phyloP scores from a whole-genome alignment of 2,888 invertebrate species.

The Athetis lepigone region DNA sequence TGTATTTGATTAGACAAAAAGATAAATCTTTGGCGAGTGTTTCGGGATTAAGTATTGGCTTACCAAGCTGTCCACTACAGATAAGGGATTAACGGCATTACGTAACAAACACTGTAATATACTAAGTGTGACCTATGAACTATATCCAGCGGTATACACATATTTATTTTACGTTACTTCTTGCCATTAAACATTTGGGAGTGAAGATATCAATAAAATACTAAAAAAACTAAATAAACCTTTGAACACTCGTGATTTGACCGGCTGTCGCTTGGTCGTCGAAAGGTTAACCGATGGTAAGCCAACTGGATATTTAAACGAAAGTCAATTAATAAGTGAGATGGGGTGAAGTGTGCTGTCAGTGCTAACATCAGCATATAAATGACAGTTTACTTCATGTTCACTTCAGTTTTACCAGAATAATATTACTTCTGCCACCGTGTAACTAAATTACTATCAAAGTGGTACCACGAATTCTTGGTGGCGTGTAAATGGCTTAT shows the following conservation, averaged over 20 bases:
- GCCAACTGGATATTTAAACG: no score
- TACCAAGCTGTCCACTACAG: constrained; percentile 44
- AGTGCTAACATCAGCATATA: no score
- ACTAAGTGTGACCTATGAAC: constrained; percentile 17
- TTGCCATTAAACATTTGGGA: background rate
- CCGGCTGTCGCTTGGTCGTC: no score
- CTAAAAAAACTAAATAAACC: no score
- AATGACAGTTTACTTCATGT: no score
- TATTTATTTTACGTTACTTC: background rate
- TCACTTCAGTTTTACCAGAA: no score
- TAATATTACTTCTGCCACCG: no score
- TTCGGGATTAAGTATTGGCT: constrained; percentile 46
- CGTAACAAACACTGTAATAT: constrained; percentile 31
- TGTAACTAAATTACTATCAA: background rate
- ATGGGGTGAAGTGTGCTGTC: no score
- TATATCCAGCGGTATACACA: background rate
- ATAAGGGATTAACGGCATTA: constrained; percentile 47
- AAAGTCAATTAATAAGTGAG: no score
- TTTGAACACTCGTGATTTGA: no score
- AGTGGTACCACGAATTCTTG: background rate
- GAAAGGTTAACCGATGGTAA: no score
- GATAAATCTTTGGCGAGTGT: constrained; percentile 42
- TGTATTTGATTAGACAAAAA: constrained; percentile 53
- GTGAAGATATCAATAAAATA: no score
- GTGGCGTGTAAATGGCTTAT: background rate